Evolutionary conservation across 2,888 invertebrate genomes (phyloP).

Genomic region (Leucophora obtusa): DNA sequence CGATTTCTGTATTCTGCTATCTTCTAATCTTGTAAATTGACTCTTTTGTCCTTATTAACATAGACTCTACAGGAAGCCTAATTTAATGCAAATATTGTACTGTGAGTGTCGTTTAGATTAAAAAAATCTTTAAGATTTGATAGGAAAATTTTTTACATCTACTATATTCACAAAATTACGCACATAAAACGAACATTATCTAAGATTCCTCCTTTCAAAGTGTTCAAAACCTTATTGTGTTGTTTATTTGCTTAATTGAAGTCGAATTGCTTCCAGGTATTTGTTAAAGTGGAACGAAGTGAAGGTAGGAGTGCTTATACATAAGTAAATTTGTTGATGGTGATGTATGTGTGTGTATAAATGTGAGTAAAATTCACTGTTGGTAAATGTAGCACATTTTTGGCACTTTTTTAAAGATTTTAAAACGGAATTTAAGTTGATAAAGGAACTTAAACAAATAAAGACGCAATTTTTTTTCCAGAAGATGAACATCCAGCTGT

Average conservation of each 20-base stretch:
- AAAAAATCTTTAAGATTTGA: background rate
- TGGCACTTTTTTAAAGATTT: no score
- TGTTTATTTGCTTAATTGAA: constrained; percentile 52
- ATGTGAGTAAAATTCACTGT: no score
- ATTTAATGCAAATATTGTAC: constrained; percentile 45
- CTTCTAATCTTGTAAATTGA: background rate
- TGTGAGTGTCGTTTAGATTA: background rate
- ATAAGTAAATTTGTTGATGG: background rate
- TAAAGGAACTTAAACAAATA: no score
- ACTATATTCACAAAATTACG: no score
- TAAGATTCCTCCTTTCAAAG: no score
- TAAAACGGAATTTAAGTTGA: no score
- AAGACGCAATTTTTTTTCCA: no score
- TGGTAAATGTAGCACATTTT: no score
- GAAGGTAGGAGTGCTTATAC: background rate
- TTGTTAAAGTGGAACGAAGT: background rate
- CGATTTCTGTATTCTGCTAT: no score
- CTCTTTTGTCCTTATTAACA: constrained; percentile 16
- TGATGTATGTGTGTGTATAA: background rate
- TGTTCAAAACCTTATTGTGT: background rate
- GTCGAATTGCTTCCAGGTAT: constrained; percentile 19
- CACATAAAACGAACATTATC: no score
- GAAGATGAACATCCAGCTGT: no score
- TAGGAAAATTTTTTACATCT: background rate
- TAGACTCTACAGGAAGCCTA: constrained; percentile 29